These are phyloP conservation scores for Hirundo rustica DNA, from an alignment of 2,797 vertebrate genomes.

Conservation along the genomic window DNA sequence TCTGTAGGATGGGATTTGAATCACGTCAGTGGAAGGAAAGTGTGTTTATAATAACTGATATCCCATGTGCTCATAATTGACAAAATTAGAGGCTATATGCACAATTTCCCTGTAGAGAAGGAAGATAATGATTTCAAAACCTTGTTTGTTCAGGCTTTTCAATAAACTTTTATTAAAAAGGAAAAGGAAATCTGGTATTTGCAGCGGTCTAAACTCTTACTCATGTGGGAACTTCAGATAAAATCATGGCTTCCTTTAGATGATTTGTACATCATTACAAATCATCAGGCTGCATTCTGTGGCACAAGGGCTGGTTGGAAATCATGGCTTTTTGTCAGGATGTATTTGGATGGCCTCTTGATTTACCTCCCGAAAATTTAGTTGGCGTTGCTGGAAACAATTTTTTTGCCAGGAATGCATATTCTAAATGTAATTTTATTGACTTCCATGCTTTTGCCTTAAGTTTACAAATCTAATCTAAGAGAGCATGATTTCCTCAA, in stretches of 20 bases:
- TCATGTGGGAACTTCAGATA: slow-evolving; percentile 40
- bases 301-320: background rate
- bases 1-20: background rate
- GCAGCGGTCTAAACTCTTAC: background rate
- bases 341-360: background rate
- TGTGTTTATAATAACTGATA: slow-evolving; percentile 53
- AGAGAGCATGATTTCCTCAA: background rate
- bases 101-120: slow-evolving; percentile 47
- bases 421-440: background rate
- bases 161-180: slow-evolving; percentile 60
- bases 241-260: slow-evolving; percentile 47
- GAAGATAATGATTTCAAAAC: slow-evolving; percentile 57
- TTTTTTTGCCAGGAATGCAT: background rate
- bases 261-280: slow-evolving; percentile 19
- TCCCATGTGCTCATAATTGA: slow-evolving; percentile 48
- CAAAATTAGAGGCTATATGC: slow-evolving; percentile 56
- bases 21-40: slow-evolving; percentile 27
- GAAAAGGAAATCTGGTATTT: slow-evolving; percentile 59
- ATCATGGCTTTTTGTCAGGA: background rate
- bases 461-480: background rate
- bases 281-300: background rate
- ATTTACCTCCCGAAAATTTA: background rate
- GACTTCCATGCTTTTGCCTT: background rate
- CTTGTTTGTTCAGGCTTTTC: slow-evolving; percentile 56
- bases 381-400: background rate